Evolutionary conservation across 2,113 vertebrate genomes (phyloP), one percentile per base, ranked within the genome.

Genomic region (Myotis brandtii): DNA sequence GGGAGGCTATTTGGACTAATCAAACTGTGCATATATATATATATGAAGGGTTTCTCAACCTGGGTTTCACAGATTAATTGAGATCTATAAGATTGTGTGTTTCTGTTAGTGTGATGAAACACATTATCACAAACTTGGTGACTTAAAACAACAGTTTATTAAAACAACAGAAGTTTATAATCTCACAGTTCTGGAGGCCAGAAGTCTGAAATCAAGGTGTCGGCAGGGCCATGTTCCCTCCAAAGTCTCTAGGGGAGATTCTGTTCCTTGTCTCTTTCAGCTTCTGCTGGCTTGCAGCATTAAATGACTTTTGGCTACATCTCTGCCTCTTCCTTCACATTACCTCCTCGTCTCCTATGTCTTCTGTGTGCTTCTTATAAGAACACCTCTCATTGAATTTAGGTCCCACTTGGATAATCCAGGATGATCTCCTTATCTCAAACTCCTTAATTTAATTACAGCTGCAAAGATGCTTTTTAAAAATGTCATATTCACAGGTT

Each of bases 91-190:
- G 12, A 67, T 9, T 76, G 54, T 84, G 21, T 43, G 14, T 70
- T 83, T 89, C 46, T 64, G 20, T 79, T 46, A 73, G 48, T 89
- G 93, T 81, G 8, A 32, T 83, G 7, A 59, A 87, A 91, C 43
- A 72, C 56, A 56, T 86, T 52, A 66, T 11, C 34, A 89, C 30
- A 77, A 84, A 50, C 25, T 84, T 86, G 23, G 37, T 66, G 6
- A 70, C 46, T 89, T 91, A 20, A 70, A 86, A 70, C n/a, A 91
- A 69, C 34, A 90, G 56, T 56, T 56, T 56, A 23, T 89, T 93
- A 16, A 70, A 86, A 70, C 30, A 91, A 76, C 37, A 93, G 56
- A 95, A 40, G 21, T 64, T 43, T 56, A 37, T 89, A 73, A 2
- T 79, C 18, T 84, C 27, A 7, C 5, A 25, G 8, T 62, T 83